phyloP scores from a whole-genome alignment of 2,113 vertebrate genomes.

The Cettia cetti region DNA sequence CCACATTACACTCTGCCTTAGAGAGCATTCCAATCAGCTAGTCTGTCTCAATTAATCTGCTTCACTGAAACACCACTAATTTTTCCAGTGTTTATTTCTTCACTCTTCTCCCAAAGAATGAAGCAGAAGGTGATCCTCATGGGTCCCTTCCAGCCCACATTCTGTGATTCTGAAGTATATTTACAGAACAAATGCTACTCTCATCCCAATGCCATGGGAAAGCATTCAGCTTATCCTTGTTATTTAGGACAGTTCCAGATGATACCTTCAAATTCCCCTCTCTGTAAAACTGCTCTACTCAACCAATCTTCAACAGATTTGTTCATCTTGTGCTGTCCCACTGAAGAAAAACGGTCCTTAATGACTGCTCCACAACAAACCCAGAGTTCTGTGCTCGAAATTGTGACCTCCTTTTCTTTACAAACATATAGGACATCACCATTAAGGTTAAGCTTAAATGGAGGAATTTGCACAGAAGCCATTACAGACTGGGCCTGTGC shows the following conservation, averaged over 20 bases:
- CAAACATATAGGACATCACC: neutral
- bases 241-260: neutral
- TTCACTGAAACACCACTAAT: neutral
- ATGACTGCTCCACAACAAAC: neutral
- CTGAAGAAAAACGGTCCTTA: neutral
- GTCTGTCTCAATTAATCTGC: neutral
- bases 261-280: neutral
- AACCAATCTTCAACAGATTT: neutral
- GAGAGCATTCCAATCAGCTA: neutral
- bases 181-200: neutral
- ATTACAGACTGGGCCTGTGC: neutral
- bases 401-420: neutral
- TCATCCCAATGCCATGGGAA: neutral
- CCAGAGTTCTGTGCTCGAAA: neutral
- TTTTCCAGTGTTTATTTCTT: neutral
- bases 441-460: neutral
- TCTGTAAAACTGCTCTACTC: neutral
- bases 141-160: neutral
- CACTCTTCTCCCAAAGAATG: neutral
- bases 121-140: neutral
- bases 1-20: neutral
- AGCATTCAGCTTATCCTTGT: neutral
- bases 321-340: neutral
- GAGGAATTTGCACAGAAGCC: neutral
- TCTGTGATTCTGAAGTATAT: neutral